Conservation (phyloP, 2,888 invertebrate species). For the Limnephilus auricula region DNA sequence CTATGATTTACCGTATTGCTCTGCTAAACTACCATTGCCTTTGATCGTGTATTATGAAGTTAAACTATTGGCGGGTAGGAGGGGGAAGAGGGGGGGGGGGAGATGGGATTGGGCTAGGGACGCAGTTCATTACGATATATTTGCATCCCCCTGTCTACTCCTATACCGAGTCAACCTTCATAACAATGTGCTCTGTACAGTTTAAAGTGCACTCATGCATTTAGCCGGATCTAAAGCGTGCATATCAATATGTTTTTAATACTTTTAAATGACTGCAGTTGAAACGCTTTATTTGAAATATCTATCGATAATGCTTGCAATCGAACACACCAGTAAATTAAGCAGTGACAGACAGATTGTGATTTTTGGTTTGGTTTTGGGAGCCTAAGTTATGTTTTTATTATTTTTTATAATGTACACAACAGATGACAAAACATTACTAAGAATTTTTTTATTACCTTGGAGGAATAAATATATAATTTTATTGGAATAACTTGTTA, state of each 20-base stretch:
- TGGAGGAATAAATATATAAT: no score
- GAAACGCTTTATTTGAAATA: not conserved
- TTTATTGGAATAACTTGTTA: no score
- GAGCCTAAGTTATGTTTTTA: no score
- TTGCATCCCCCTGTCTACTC: slow-evolving; percentile 7
- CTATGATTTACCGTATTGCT: not conserved
- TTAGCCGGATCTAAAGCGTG: not conserved
- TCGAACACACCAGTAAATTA: no score
- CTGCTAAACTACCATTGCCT: not conserved
- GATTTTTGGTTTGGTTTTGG: no score
- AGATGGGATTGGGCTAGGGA: not conserved
- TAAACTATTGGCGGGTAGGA: not conserved
- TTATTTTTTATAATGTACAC: no score
- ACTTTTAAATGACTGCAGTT: not conserved
- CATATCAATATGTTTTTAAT: not conserved
- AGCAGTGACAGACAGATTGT: no score
- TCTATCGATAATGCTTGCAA: not conserved
- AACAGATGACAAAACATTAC: no score
- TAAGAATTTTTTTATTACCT: no score
- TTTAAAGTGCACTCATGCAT: not conserved
- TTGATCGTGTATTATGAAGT: not conserved
- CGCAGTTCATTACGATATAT: slow-evolving; percentile 20
- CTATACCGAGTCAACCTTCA: not conserved
- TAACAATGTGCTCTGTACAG: not conserved
- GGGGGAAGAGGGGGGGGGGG: not conserved